Conservation (phyloP, 2,888 invertebrate genomes). For the Ormyrus nitidulus region DNA sequence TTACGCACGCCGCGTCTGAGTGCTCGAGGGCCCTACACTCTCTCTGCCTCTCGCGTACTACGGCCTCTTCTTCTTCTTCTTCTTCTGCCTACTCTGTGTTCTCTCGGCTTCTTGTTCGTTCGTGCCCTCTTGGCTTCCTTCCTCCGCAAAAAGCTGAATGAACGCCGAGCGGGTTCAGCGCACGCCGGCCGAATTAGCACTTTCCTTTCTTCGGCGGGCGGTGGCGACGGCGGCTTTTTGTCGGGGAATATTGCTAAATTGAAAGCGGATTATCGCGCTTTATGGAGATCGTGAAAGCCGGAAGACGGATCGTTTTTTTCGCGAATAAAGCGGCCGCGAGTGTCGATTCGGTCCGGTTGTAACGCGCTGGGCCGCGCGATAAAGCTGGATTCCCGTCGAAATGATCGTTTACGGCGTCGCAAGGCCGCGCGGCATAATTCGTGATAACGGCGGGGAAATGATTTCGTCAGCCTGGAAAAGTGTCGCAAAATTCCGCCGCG, state of each 20-base stretch:
- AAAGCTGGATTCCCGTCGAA: conserved; percentile 15
- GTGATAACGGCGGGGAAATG: conserved; percentile 22
- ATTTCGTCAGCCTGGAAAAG: conserved; percentile 20
- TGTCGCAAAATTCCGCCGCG: conserved; percentile 8
- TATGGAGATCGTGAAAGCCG: too few species aligned
- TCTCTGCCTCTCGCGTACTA: conserved; percentile 65
- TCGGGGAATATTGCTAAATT: too few species aligned
- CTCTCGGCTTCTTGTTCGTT: not conserved
- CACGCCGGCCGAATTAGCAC: conserved; percentile 26
- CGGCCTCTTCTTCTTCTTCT: conserved; percentile 58
- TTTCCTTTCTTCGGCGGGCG: not conserved
- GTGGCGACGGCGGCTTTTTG: too few species aligned
- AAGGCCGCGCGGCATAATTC: conserved; percentile 24
- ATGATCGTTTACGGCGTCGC: not conserved
- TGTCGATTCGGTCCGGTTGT: not conserved
- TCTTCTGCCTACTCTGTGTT: conserved; percentile 10
- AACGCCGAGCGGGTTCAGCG: conserved; percentile 26
- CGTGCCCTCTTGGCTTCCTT: not conserved
- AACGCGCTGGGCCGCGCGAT: not conserved
- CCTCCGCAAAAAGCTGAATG: conserved; percentile 39
- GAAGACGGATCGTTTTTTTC: not conserved
- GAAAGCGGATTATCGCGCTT: too few species aligned
- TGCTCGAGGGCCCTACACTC: conserved; percentile 68
- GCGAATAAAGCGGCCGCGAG: not conserved
- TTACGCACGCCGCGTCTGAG: conserved; percentile 63